Evolutionary conservation across 1,140 invertebrate genomes (phyloP), one percentile per base, ranked within the genome.

Genomic region (Aporrectodea caliginosa): DNA sequence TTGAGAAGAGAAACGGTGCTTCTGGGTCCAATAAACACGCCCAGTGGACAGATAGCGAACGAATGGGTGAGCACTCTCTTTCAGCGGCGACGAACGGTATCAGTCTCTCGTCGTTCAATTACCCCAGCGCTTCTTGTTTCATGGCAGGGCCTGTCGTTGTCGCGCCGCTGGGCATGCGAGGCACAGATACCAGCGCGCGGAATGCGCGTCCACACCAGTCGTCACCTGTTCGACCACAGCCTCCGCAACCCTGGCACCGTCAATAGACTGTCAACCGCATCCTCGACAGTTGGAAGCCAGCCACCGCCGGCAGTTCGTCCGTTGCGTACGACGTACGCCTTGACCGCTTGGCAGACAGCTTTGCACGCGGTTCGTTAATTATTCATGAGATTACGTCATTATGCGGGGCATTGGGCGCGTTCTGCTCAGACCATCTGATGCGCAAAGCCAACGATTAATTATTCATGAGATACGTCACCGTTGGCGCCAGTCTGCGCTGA

Each of bases 381-480:
- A 58, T 58, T 58, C 43, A 58, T 58, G 43, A 58, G 43, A 58
- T 58, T 58, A 58, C 43, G 43, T 58, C 43, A 58, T 22, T 58
- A 58, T 58, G 43, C 43, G 6, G 22, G 6, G 22, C 22, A 58
- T 12, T 12, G 6, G 6, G 43, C 43, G 22, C 22, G 43, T 58
- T 58, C 22, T 58, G 22, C 43, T 12, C 22, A 22, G 43, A 58
- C 43, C 6, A 58, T 58, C 43, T 58, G 43, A 58, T 58, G 43
- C 43, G 22, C 43, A 58, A 6, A 58, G 43, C 43, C 43, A 58
- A 58, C 22, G 43, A 12, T 12, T 58, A 22, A 22, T 58, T 58
- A 22, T 22, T 22, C 6, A 58, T 58, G 43, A 58, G 6, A 58
- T 58, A 12, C 43, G 6, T 58, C 6, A 22, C 43, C 43, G 22